These are phyloP conservation scores for Penaeus monodon DNA, from an alignment of 2,888 invertebrate genomes.

Conservation along the genomic window DNA sequence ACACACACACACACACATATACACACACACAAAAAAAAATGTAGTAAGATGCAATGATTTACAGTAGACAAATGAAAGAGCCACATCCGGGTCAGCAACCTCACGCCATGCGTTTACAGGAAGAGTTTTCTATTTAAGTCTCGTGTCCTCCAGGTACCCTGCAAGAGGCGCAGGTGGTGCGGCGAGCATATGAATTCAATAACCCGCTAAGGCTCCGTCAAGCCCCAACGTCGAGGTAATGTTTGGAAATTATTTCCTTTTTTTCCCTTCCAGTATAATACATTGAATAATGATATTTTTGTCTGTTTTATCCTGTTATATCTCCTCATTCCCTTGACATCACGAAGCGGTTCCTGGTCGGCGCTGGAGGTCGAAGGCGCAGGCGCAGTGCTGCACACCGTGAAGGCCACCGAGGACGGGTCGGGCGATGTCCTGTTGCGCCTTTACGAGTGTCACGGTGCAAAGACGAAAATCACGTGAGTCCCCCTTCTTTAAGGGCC, in stretches of 20 bases:
- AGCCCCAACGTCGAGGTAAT: conserved; percentile 15
- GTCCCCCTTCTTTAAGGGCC: not conserved
- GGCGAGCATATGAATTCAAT: conserved; percentile 57
- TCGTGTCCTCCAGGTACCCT: conserved; percentile 31
- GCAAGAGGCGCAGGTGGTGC: conserved; percentile 36
- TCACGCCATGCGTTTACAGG: not conserved
- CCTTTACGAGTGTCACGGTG: conserved; percentile 47
- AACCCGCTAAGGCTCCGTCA: conserved; percentile 65
- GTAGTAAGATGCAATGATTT: too few species aligned
- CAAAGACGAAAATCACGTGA: conserved; percentile 44
- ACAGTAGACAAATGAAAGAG: not conserved
- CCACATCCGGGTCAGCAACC: not conserved
- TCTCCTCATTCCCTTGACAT: not conserved
- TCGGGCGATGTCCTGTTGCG: conserved; percentile 55
- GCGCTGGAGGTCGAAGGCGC: conserved; percentile 27
- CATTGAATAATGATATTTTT: not conserved
- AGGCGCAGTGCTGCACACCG: conserved; percentile 57
- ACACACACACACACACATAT: too few species aligned
- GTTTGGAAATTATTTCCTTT: too few species aligned
- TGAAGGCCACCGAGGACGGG: conserved; percentile 60
- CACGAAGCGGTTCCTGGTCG: conserved; percentile 25
- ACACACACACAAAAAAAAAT: too few species aligned
- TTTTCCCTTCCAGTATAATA: not conserved
- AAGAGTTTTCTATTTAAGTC: not conserved
- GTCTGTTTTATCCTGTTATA: not conserved